Evolutionary conservation across 1,140 invertebrate genomes (phyloP), one percentile per base, ranked within the genome.

Genomic region (Stegodyphus dumicola): DNA sequence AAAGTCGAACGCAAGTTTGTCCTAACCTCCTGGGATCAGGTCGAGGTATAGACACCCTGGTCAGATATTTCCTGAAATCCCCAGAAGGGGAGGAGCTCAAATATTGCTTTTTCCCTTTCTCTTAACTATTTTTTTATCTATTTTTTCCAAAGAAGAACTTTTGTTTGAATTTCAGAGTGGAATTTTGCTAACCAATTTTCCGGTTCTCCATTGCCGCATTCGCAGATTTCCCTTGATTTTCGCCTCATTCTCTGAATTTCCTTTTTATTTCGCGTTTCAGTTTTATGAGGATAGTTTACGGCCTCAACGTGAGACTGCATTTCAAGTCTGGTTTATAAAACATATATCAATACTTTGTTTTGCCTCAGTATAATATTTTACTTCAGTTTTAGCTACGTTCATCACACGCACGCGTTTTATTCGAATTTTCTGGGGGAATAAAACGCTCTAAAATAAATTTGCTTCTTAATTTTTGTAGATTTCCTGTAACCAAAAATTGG

Each of bases 1-100:
- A 80, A 73, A 73, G 69, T 80, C 78, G 69, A 80, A 66, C 69
- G 53, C 53, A 73, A 80, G 78, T 80, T 80, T 73, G 69, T 64
- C 67, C 54, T 13, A 73, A 60, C 53, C 78, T 73, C 69, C 48
- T 33, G 78, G 69, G 78, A 80, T 53, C 17, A 48, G 11, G 52
- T n/a, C 15, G 33, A 67, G 69, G 77, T 69, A 78, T 33, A 49
- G 77, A 67, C 64, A 78, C 77, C 60, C 77, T 11, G 69, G 33
- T 49, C 69, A 71, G 69, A 71, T 33, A 33, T 71, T 71, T 48
- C 33, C 13, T 1, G 7, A n/a, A 60, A 60, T 67, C 66, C 33
- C 49, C 48, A 70, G 51, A 56, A 80, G 69, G 78, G 56, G 78
- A 53, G 78, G 67, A 80, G 78, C 18, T 80, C 78, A 80, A 80